Evolutionary conservation across 2,888 invertebrate genomes (phyloP).

Genomic region (Neria commutata): DNA sequence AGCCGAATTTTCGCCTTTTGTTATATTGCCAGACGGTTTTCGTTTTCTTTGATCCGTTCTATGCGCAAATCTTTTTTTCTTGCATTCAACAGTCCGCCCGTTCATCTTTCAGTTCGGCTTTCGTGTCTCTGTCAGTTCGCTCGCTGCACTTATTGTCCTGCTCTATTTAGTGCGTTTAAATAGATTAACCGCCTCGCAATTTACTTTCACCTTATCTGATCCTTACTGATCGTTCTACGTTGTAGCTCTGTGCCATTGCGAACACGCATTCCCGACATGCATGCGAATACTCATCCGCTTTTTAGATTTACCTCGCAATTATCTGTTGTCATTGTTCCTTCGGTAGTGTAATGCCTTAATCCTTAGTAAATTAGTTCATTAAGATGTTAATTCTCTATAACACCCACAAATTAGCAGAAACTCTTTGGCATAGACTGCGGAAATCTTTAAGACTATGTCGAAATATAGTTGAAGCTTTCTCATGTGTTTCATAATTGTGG

Average conservation of each 20-base stretch:
- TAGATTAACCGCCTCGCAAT: slow-evolving; percentile 63
- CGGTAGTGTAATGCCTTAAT: slow-evolving; percentile 45
- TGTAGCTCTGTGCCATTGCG: slow-evolving; percentile 1
- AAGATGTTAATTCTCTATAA: slow-evolving; percentile 62
- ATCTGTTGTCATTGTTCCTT: slow-evolving; percentile 42
- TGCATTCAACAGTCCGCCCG: not conserved
- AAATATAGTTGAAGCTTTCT: too few relatives aligned
- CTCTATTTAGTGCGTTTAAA: slow-evolving; percentile 60
- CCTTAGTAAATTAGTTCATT: slow-evolving; percentile 62
- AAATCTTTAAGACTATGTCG: too few relatives aligned
- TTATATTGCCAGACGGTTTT: slow-evolving; percentile 7
- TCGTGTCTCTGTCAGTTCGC: slow-evolving; percentile 4
- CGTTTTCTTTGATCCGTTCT: slow-evolving; percentile 4
- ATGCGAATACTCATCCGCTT: not conserved
- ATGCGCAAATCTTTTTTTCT: slow-evolving; percentile 47
- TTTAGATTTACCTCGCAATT: slow-evolving; percentile 33
- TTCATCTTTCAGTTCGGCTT: not conserved
- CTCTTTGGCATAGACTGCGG: slow-evolving; percentile 7
- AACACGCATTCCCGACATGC: too few relatives aligned
- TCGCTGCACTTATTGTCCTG: slow-evolving; percentile 42
- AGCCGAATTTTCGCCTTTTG: slow-evolving; percentile 47
- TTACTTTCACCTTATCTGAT: slow-evolving; percentile 49
- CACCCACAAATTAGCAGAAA: slow-evolving; percentile 55
- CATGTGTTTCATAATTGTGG: too few relatives aligned
- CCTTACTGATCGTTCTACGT: slow-evolving; percentile 19